Conservation (phyloP, 2,113 vertebrate species). For the Epinephelus cyanopodus region DNA sequence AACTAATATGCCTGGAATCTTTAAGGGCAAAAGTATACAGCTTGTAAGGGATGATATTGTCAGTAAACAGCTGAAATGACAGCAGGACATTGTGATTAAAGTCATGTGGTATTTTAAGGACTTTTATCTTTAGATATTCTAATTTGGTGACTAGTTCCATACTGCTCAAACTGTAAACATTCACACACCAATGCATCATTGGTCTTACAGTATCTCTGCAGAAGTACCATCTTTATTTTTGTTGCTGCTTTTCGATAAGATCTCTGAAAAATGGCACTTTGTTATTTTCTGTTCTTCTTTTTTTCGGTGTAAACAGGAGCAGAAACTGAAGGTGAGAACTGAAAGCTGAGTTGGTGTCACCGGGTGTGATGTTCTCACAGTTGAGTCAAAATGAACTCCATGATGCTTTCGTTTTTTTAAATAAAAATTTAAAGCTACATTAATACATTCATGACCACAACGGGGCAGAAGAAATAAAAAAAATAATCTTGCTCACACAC, state of each 20-base stretch:
- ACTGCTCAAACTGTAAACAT: not conserved
- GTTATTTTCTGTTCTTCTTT: conserved; percentile 11
- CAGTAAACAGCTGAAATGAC: not conserved
- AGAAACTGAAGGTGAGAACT: not conserved
- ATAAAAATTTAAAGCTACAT: not conserved
- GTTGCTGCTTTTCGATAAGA: not conserved
- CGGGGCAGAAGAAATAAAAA: not conserved
- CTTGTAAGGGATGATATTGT: not conserved
- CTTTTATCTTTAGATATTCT: not conserved
- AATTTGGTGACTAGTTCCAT: not conserved
- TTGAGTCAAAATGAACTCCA: not conserved
- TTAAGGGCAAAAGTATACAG: no score
- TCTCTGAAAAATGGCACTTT: not conserved
- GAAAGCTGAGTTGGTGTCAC: not conserved
- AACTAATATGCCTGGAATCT: not conserved
- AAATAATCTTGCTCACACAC: not conserved
- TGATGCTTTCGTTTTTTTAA: not conserved
- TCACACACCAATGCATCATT: not conserved
- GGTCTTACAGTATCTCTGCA: not conserved
- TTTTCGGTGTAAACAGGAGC: not conserved
- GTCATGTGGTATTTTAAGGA: conserved; percentile 22
- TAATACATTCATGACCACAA: not conserved
- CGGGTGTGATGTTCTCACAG: not conserved
- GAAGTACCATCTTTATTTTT: not conserved
- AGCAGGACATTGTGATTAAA: conserved; percentile 35